Conservation (phyloP, 1,140 invertebrate genomes). For the Araneus ventricosus region DNA sequence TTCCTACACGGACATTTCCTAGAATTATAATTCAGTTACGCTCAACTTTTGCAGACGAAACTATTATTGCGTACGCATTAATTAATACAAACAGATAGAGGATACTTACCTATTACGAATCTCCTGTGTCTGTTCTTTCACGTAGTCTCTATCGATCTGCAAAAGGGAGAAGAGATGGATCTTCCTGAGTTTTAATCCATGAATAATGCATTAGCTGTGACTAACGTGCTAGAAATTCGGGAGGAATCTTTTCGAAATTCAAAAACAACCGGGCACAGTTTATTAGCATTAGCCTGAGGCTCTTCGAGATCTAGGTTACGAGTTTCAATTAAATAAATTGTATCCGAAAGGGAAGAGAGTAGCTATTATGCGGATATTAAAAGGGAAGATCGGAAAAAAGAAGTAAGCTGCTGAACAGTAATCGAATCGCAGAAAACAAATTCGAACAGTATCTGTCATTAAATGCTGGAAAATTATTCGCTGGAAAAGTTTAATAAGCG, state of each 20-base stretch:
- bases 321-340: conserved; percentile 11
- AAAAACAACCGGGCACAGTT: background rate
- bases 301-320: background rate
- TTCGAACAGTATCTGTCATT: no score
- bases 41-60: background rate
- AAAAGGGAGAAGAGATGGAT: conserved; percentile 19
- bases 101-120: conserved; percentile 66
- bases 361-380: background rate
- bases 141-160: conserved; percentile 62
- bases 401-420: background rate
- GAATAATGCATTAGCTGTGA: conserved; percentile 60
- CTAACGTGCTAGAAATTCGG: conserved; percentile 13
- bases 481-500: no score
- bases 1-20: background rate
- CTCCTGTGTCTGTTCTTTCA: conserved; percentile 62
- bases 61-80: background rate
- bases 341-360: background rate
- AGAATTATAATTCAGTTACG: background rate
- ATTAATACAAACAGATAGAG: conserved; percentile 77
- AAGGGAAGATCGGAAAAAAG: background rate
- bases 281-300: background rate
- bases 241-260: conserved; percentile 29
- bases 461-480: no score
- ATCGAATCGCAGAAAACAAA: background rate
- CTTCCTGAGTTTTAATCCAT: conserved; percentile 30